phyloP scores from a whole-genome alignment of 2,113 vertebrate species.

The Limnothrissa miodon region DNA sequence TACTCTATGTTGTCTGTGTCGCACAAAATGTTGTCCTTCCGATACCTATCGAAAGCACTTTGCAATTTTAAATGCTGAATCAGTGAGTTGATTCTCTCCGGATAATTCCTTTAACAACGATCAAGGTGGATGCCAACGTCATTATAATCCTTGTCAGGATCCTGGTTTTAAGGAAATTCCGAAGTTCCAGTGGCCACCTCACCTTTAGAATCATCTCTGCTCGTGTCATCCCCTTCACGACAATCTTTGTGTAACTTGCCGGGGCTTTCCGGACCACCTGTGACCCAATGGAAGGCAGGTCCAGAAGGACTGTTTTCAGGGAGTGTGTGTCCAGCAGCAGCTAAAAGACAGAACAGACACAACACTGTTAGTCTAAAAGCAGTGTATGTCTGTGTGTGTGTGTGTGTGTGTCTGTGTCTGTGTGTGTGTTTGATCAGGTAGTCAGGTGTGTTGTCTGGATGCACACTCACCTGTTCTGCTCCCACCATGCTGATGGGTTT shows the following conservation, averaged over 20 bases:
- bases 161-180: not conserved
- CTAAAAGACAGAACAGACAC: conserved; percentile 59
- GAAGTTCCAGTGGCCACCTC: conserved; percentile 31
- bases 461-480: conserved; percentile 86
- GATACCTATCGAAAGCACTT: too few species aligned
- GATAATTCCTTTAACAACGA: too few species aligned
- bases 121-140: too few species aligned
- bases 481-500: conserved; percentile 99
- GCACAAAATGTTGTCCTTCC: too few species aligned
- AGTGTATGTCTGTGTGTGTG: not conserved
- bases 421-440: not conserved
- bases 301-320: conserved; percentile 93
- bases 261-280: conserved; percentile 96
- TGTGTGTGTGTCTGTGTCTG: not conserved
- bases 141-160: too few species aligned
- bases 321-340: conserved; percentile 97
- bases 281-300: conserved; percentile 95
- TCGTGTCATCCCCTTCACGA: conserved; percentile 98
- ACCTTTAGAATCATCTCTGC: conserved; percentile 99
- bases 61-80: too few species aligned
- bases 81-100: too few species aligned
- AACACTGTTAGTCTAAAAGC: not conserved
- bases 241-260: conserved; percentile 98
- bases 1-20: too few species aligned
- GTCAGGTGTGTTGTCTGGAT: not conserved